Conservation (phyloP, 2,113 vertebrate genomes). For the Tachuris rubrigastra region DNA sequence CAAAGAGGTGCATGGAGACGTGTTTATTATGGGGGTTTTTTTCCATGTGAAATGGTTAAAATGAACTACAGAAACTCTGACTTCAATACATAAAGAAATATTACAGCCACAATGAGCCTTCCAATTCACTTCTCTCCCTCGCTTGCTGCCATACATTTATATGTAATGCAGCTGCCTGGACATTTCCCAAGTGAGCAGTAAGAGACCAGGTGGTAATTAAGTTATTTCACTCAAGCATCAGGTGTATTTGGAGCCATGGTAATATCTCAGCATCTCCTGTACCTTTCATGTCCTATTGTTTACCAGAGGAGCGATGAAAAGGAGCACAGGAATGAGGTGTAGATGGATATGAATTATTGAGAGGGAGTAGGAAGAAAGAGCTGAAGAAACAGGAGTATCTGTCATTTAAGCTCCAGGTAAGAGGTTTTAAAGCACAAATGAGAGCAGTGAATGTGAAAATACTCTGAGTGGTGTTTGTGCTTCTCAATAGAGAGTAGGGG, state of each 20-base stretch:
- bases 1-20: not conserved
- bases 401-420: not conserved
- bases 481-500: not conserved
- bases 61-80: not conserved
- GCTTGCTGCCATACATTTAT: not conserved
- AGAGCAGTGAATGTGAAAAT: not conserved
- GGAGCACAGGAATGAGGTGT: not conserved
- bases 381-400: not conserved
- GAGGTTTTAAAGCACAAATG: not conserved
- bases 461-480: not conserved
- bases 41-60: not conserved
- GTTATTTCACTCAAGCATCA: not conserved
- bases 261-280: slow-evolving; percentile 15
- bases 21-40: not conserved
- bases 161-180: not conserved
- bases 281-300: slow-evolving; percentile 1
- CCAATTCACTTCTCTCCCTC: not conserved
- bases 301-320: slow-evolving; percentile 47
- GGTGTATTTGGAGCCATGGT: not conserved
- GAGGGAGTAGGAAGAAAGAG: not conserved
- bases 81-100: not conserved
- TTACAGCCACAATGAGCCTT: not conserved
- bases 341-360: slow-evolving; percentile 43
- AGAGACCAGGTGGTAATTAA: not conserved
- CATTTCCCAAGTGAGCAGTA: slow-evolving; percentile 20